Evolutionary conservation across 2,113 vertebrate genomes (phyloP).

Genomic region (Carlito syrichta): DNA sequence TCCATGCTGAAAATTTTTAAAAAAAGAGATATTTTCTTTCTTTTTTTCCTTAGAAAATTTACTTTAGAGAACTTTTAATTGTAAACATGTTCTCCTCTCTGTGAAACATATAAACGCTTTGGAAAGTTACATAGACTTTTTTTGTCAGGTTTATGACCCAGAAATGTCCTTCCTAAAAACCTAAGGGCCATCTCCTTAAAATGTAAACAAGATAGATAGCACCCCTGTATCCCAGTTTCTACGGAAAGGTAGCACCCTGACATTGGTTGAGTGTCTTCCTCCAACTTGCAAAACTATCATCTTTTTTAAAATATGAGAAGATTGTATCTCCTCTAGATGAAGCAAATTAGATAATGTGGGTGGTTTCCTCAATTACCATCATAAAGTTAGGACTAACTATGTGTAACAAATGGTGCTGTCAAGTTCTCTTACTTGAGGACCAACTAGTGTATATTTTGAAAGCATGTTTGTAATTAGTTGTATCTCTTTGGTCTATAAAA

Average conservation of each 20-base stretch:
- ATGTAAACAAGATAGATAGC: background rate
- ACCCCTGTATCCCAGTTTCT: background rate
- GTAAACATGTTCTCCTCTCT: background rate
- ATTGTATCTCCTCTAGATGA: background rate
- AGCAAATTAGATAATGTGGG: background rate
- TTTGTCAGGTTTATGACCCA: background rate
- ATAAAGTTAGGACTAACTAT: background rate
- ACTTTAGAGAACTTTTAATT: background rate
- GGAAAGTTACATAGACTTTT: background rate
- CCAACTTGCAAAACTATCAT: background rate
- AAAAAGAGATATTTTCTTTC: background rate
- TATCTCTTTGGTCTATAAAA: background rate
- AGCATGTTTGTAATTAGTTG: background rate
- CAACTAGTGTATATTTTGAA: background rate
- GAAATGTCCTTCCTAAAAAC: background rate
- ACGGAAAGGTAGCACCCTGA: background rate
- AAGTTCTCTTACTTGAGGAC: background rate
- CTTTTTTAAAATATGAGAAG: background rate
- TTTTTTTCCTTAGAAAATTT: background rate
- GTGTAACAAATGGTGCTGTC: background rate
- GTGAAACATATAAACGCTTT: background rate
- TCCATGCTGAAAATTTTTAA: background rate
- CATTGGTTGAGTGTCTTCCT: background rate
- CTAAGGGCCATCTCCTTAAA: background rate
- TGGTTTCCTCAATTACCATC: background rate